phyloP scores from a whole-genome alignment of 2,888 invertebrate species.

The Eupithecia subfuscata region DNA sequence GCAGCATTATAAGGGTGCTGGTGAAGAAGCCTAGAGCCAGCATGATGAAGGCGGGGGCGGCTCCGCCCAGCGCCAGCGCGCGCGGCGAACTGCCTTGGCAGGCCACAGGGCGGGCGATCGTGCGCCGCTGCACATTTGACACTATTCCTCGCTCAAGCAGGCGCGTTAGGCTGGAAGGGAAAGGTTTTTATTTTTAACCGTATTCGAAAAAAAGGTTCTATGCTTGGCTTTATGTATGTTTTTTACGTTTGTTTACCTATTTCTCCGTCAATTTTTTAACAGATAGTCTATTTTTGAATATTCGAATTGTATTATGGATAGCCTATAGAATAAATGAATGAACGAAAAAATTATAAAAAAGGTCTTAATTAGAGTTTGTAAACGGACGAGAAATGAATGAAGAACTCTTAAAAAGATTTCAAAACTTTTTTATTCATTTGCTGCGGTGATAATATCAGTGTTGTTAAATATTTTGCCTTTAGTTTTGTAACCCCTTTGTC shows the following conservation, averaged over 20 bases:
- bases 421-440: background rate
- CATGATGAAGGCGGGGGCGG: conserved; percentile 73
- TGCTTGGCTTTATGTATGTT: no score
- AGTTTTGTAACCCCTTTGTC: background rate
- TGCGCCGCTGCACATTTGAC: conserved; percentile 57
- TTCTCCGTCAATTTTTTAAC: no score
- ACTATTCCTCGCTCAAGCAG: conserved; percentile 67
- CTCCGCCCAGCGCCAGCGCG: conserved; percentile 71
- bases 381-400: background rate
- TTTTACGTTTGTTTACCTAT: no score
- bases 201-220: background rate
- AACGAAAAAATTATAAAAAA: no score
- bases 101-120: conserved; percentile 47
- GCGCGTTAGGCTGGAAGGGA: conserved; percentile 58
- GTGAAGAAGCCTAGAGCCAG: conserved; percentile 60
- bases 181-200: background rate
- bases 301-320: no score
- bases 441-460: background rate
- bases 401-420: background rate
- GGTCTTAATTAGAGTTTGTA: no score
- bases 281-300: no score
- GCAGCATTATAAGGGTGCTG: conserved; percentile 58
- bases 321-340: background rate
- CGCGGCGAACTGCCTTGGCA: conserved; percentile 70
- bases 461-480: background rate